Percentiles rank a stretch among this genome's conserved stretches.
Evolutionary conservation across 2,113 vertebrate genomes (phyloP).

Genomic region (Passer domesticus): DNA sequence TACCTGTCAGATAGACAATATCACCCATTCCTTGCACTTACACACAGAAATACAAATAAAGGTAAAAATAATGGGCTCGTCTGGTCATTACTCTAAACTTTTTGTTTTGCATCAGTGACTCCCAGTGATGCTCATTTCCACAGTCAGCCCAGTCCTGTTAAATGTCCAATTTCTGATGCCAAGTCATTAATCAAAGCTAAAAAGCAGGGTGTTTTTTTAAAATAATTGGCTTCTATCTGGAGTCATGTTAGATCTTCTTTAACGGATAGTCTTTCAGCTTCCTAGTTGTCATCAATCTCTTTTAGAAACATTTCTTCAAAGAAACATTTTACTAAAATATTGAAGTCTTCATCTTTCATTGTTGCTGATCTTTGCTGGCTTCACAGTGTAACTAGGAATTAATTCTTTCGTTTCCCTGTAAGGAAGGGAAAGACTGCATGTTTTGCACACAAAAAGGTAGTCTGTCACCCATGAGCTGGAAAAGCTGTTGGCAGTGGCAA

Average conservation of each 20-base stretch:
- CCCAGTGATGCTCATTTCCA: conserved; percentile 25
- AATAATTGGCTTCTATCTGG: conserved; percentile 1
- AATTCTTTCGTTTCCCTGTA: neutral
- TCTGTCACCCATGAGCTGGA: neutral
- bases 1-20: neutral
- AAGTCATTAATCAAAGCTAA: conserved; percentile 57
- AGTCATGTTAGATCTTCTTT: conserved; percentile 1
- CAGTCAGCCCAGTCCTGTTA: neutral
- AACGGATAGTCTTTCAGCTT: neutral
- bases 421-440: neutral
- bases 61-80: neutral
- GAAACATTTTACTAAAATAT: neutral
- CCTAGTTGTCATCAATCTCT: conserved; percentile 6
- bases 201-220: neutral
- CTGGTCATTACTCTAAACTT: neutral
- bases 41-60: neutral
- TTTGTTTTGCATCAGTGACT: conserved; percentile 10
- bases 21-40: neutral
- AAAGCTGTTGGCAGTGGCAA: neutral
- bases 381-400: neutral
- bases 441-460: neutral
- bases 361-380: neutral
- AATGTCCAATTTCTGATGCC: conserved; percentile 4
- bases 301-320: conserved; percentile 25
- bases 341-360: neutral